A percentile compares a stretch with the other conserved stretches of the same genome.
phyloP scores from a whole-genome alignment of 2,113 vertebrate species.

The Parotia lawesii region DNA sequence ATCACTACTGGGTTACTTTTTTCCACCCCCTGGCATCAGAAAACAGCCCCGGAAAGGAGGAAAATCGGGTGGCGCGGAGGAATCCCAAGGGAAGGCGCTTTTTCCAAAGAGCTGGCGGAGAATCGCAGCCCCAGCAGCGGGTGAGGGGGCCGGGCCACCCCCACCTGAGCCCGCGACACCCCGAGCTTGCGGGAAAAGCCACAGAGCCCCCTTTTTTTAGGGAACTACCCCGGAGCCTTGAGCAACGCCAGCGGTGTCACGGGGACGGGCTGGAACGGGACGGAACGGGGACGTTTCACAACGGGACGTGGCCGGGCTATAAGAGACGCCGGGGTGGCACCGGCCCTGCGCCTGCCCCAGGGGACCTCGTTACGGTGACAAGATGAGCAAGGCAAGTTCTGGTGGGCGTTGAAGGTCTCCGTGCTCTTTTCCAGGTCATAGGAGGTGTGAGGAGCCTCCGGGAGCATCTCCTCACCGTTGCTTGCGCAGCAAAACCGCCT shows the following conservation, averaged over 20 bases:
- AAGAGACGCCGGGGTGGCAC: fast-evolving
- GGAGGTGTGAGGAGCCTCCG: fast-evolving
- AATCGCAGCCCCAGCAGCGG: background rate
- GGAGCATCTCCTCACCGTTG: fast-evolving
- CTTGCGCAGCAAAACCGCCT: background rate
- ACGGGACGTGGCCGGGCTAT: background rate
- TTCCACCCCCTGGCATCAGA: fast-evolving
- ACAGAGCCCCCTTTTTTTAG: background rate
- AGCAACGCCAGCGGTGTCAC: background rate
- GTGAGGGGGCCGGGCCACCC: background rate
- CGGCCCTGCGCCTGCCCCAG: fast-evolving
- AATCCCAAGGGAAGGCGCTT: fast-evolving
- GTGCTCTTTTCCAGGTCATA: background rate
- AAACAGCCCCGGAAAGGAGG: fast-evolving
- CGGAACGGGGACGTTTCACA: background rate
- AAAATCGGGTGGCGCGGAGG: fast-evolving
- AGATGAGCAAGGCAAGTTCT: constrained; percentile 49
- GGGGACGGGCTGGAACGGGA: background rate
- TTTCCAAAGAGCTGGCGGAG: fast-evolving
- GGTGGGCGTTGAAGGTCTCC: fast-evolving
- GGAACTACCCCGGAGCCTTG: background rate
- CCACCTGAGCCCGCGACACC: background rate
- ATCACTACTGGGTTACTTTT: too few species aligned
- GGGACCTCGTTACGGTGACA: background rate
- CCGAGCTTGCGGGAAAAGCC: background rate